phyloP scores from a whole-genome alignment of 2,888 invertebrate species.

The Scotopteryx bipunctaria region DNA sequence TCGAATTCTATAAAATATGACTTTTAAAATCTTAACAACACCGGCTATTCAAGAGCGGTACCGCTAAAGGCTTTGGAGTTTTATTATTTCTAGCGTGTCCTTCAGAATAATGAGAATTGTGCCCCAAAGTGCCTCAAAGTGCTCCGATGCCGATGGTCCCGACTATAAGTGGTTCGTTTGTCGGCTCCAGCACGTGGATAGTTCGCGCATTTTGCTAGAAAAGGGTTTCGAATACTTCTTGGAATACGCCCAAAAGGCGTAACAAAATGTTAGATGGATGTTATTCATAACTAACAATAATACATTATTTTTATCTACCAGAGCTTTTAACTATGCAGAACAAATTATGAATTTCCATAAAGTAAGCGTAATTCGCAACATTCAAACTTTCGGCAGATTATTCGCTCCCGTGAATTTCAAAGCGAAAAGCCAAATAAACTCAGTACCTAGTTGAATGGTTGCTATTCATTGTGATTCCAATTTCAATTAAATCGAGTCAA shows the following conservation, averaged over 20 bases:
- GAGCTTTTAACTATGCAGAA: constrained; percentile 40
- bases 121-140: constrained; percentile 40
- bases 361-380: constrained; percentile 41
- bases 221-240: constrained; percentile 64
- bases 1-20: constrained; percentile 65
- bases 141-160: constrained; percentile 6
- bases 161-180: constrained; percentile 50
- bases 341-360: constrained; percentile 26
- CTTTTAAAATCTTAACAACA: constrained; percentile 64
- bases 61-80: constrained; percentile 54
- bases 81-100: constrained; percentile 69
- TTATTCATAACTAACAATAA: constrained; percentile 51
- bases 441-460: constrained; percentile 45
- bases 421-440: constrained; percentile 52
- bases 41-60: constrained; percentile 58
- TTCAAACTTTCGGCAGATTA: constrained; percentile 39
- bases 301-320: constrained; percentile 45
- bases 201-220: constrained; percentile 57
- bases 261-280: constrained; percentile 45
- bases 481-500: constrained; percentile 46
- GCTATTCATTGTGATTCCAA: constrained; percentile 37
- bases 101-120: constrained; percentile 61
- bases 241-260: constrained; percentile 50
- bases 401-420: constrained; percentile 56
- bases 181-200: constrained; percentile 69